These are phyloP conservation scores for Diadegma fenestrale DNA, from an alignment of 2,888 invertebrate species.

Conservation along the genomic window DNA sequence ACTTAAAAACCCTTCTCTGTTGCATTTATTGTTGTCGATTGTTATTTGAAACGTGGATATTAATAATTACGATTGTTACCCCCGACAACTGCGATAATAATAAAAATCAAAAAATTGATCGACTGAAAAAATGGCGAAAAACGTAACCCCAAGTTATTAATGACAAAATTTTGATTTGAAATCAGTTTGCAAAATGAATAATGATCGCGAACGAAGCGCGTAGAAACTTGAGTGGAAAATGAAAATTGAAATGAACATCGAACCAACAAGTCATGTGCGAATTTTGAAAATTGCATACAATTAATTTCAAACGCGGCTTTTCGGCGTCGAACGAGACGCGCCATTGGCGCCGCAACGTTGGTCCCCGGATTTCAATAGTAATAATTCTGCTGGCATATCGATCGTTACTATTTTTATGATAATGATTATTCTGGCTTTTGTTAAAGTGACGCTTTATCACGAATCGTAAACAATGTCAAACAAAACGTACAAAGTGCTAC, in stretches of 20 bases:
- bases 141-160: neutral
- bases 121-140: neutral
- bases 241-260: neutral
- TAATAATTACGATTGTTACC: neutral
- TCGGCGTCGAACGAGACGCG: neutral
- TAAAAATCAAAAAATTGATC: no score
- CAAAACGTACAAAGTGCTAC: neutral
- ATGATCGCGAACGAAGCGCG: neutral
- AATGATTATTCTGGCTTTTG: neutral
- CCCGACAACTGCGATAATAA: neutral
- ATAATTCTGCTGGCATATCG: neutral
- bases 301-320: constrained; percentile 4
- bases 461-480: constrained; percentile 22
- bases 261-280: neutral
- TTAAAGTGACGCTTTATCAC: neutral
- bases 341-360: neutral
- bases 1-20: no score
- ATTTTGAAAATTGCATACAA: neutral
- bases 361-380: neutral
- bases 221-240: neutral
- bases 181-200: neutral
- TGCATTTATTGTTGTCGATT: no score
- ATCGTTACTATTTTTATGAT: neutral
- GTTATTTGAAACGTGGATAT: neutral
- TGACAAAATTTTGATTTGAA: neutral